Base-by-base conservation (phyloP, 2,113 vertebrate genomes). In the Melanocharis versteri region DNA sequence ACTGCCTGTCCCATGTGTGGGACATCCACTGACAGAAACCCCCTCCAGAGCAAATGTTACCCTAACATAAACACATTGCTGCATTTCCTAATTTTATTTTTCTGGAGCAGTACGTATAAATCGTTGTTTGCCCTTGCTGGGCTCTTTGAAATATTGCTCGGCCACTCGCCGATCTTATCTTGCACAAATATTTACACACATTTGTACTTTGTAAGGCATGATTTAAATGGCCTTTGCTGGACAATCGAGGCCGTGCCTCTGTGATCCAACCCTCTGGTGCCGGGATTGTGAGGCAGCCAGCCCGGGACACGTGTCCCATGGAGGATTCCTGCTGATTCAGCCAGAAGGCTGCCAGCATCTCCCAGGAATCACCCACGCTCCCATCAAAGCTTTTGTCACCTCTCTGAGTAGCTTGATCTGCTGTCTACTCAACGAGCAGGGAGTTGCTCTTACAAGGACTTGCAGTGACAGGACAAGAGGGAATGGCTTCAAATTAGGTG, bases 81-180 rank as follows among this genome's bases (percentile, higher is more conserved):
- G 44, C 65, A 71, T 77, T 84, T 87, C 82, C 80, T 76, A 8
- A 16, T 79, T 83, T 95, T 85, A 71, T 96, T 97, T 94, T 95
- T 95, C 75, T 93, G 94, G 75, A 93, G 56, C 76, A 96, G 82
- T 64, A 73, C 79, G 87, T 72, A 95, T 95, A 92, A 95, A 96
- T 95, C 91, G 79, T 23, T 91, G 95, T 92, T 95, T 91, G 57
- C 87, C 94, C 95, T 95, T 94, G 89, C 76, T 97, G 13, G 28
- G 78, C 68, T 89, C 73, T 89, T 97, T 97, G 95, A 98, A 97
- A 97, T 96, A 95, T 94, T 81, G 85, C 95, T 94, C 5, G 50
- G 77, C 89, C 64, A 51, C 93, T 96, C 88, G 39, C 86, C 3
- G 69, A 96, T 96, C 90, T 95, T 96, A 97, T 96, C 96, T 97